Conservation (phyloP, 1,140 invertebrate species). For the Cheumatopsyche charites region DNA sequence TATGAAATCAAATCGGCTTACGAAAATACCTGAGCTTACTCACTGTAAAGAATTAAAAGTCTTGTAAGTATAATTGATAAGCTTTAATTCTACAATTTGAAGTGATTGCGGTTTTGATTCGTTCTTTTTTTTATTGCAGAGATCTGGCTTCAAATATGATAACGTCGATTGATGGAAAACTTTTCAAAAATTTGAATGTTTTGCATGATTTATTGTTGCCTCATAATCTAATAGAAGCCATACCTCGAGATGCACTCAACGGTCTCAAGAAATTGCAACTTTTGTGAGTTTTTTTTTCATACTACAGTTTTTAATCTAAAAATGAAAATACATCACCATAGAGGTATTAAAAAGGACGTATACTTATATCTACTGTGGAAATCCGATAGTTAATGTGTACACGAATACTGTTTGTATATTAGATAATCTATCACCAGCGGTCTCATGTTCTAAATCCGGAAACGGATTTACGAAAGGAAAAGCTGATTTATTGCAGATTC, state of each 20-base stretch:
- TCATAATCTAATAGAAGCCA: slow-evolving; percentile 77
- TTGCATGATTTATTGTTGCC: slow-evolving; percentile 86
- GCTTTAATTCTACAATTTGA: background rate
- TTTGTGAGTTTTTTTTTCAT: slow-evolving; percentile 71
- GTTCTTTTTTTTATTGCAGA: slow-evolving; percentile 61
- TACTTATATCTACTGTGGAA: too few relatives aligned
- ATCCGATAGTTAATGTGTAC: too few relatives aligned
- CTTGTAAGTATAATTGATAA: slow-evolving; percentile 84
- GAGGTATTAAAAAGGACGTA: too few relatives aligned
- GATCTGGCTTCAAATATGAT: slow-evolving; percentile 89
- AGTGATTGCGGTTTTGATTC: slow-evolving; percentile 2
- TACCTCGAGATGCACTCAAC: slow-evolving; percentile 79
- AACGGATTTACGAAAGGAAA: too few relatives aligned
- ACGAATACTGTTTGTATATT: slow-evolving; percentile 27
- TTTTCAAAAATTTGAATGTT: slow-evolving; percentile 72
- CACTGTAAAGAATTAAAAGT: slow-evolving; percentile 79
- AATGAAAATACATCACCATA: too few relatives aligned
- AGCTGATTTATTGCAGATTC: too few relatives aligned
- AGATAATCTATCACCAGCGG: slow-evolving; percentile 24
- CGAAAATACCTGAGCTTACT: slow-evolving; percentile 71
- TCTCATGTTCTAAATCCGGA: background rate
- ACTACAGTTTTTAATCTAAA: too few relatives aligned
- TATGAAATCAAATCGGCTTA: slow-evolving; percentile 80
- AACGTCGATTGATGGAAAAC: slow-evolving; percentile 68
- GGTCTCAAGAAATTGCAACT: slow-evolving; percentile 82